Evolutionary conservation across 2,797 vertebrate genomes (phyloP).

Genomic region (Lagorchestes hirsutus): DNA sequence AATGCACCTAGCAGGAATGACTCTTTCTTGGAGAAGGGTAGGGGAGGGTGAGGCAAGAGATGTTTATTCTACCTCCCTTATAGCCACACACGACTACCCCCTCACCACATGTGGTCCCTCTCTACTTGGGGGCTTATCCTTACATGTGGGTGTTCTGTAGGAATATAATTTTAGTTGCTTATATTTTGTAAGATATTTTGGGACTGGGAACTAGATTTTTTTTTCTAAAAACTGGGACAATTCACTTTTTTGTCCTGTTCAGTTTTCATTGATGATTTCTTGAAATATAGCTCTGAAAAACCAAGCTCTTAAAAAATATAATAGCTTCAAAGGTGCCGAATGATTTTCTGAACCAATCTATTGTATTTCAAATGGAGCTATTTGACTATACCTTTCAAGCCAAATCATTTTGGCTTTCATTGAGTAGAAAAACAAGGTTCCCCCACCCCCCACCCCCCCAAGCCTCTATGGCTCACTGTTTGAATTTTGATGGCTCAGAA

Average conservation of each 20-base stretch:
- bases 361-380: background rate
- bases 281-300: background rate
- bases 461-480: background rate
- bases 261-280: background rate
- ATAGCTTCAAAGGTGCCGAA: background rate
- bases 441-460: background rate
- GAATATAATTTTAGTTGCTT: background rate
- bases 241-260: background rate
- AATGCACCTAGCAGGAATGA: background rate
- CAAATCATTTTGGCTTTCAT: background rate
- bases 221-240: background rate
- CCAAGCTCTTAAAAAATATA: background rate
- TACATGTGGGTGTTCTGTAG: background rate
- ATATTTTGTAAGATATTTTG: background rate
- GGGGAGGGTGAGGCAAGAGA: background rate
- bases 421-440: background rate
- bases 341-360: background rate
- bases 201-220: background rate
- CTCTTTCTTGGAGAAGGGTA: background rate
- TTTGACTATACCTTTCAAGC: background rate
- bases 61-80: background rate
- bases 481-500: background rate
- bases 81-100: background rate
- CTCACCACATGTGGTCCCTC: background rate
- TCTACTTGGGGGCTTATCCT: background rate